Conservation (phyloP, 2,797 vertebrate species). For the Limnodromus scolopaceus region DNA sequence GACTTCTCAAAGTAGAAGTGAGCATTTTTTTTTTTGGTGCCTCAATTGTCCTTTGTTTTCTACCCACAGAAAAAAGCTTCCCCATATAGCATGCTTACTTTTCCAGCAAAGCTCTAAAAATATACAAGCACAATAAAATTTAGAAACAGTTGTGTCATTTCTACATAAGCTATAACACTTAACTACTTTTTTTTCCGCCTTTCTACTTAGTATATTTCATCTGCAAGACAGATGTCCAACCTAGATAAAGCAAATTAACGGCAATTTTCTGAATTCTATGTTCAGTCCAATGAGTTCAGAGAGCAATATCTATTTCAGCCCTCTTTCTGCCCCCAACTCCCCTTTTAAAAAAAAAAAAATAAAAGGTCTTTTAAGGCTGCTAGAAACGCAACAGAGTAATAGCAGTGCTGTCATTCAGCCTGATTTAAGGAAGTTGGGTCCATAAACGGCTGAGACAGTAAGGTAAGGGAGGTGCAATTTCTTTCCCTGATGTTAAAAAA, state of each 20-base stretch:
- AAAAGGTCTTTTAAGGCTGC: neutral
- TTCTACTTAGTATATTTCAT: neutral
- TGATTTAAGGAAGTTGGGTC: neutral
- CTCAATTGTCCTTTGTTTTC: neutral
- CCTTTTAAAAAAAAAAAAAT: fast-evolving
- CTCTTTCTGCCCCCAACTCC: fast-evolving
- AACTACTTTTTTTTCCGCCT: neutral
- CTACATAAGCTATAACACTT: neutral
- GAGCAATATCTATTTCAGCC: neutral
- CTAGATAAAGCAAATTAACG: neutral
- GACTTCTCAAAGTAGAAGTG: neutral
- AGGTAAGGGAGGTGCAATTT: neutral
- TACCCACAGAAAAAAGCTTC: too few relatives aligned
- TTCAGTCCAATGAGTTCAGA: neutral
- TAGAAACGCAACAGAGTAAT: neutral
- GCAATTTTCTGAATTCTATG: neutral
- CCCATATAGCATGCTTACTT: fast-evolving
- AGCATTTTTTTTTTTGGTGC: neutral
- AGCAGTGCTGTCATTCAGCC: neutral
- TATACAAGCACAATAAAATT: fast-evolving
- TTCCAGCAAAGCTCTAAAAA: neutral
- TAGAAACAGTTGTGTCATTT: neutral
- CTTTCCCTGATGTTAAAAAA: neutral
- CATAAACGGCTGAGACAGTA: neutral
- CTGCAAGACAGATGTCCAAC: neutral